Evolutionary conservation across 2,888 invertebrate species (phyloP), one percentile per base, ranked within the genome.

Genomic region (Himalopsyche japonica): DNA sequence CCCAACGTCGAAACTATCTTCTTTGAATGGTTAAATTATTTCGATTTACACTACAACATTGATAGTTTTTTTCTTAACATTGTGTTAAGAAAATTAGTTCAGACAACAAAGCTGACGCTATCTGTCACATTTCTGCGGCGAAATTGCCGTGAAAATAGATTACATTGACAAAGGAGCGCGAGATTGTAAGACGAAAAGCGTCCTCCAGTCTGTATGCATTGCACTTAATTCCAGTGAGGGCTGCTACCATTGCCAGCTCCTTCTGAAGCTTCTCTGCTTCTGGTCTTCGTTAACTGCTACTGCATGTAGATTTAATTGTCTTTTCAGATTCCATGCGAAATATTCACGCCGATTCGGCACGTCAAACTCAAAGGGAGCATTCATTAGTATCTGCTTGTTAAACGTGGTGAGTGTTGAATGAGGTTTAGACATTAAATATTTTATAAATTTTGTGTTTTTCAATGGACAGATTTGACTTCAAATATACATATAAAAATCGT

Each of bases 201-300:
- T 70, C 79, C 48, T 77, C 77, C 76, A 82, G 77, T 57, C 87
- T 87, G 87, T 87, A 85, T 87, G 87, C 87, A 88, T 87, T 88
- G 87, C 87, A 80, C 83, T 86, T 80, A 87, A 86, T 86, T 87
- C 87, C 87, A 82, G 85, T 85, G 83, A 84, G 79, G 76, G 81
- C 76, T 57, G n/a, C 57, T 57, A 20, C 24, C 15, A 43, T 15
- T 43, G 43, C 43, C 43, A 43, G 15, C 43, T 43, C 43, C 43
- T 43, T 43, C 43, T 43, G 2, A 1, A 43, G 20, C 57, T 20
- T 8, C 24, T 10, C 78, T 76, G 77, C 64, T 43, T 77, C 76
- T 37, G 82, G 43, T 80, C 64, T 32, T 24, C 20, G 57, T 10
- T 76, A 34, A 30, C 78, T 30, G 37, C 78, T 79, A 20, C 20